These are phyloP conservation scores for Lepidocyrtinus sp. DNA, from an alignment of 2,888 invertebrate species.

Conservation along the genomic window DNA sequence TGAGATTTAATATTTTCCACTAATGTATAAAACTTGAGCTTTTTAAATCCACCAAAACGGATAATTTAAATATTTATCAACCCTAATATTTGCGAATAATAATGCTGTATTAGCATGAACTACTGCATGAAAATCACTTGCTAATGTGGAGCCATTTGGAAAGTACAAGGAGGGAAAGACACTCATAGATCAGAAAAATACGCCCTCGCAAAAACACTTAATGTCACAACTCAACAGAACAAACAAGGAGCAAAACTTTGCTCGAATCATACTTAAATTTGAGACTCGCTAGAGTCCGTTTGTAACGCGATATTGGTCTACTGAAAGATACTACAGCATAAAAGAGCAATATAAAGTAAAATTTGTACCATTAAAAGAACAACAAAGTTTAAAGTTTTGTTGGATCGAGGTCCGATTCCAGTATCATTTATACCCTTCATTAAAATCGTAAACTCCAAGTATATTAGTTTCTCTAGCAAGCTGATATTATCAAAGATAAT, in stretches of 20 bases:
- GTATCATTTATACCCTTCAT: background rate
- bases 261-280: background rate
- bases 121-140: slow-evolving; percentile 15
- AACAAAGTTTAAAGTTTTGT: background rate
- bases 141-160: background rate
- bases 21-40: slow-evolving; percentile 2
- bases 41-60: background rate
- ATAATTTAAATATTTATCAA: background rate
- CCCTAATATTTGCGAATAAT: slow-evolving; percentile 1
- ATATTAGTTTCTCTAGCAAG: background rate
- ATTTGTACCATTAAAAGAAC: background rate
- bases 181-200: slow-evolving; percentile 28
- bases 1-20: background rate
- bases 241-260: slow-evolving; percentile 37
- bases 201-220: slow-evolving; percentile 43
- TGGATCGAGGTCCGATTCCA: background rate
- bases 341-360: background rate
- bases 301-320: background rate
- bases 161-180: slow-evolving; percentile 18
- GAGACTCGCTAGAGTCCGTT: background rate
- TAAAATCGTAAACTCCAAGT: background rate
- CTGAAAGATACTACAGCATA: background rate
- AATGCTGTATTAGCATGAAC: background rate
- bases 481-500: background rate
- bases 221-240: slow-evolving; percentile 43